Conservation (phyloP, 2,113 vertebrate genomes). For the Macheiramphus alcinus region DNA sequence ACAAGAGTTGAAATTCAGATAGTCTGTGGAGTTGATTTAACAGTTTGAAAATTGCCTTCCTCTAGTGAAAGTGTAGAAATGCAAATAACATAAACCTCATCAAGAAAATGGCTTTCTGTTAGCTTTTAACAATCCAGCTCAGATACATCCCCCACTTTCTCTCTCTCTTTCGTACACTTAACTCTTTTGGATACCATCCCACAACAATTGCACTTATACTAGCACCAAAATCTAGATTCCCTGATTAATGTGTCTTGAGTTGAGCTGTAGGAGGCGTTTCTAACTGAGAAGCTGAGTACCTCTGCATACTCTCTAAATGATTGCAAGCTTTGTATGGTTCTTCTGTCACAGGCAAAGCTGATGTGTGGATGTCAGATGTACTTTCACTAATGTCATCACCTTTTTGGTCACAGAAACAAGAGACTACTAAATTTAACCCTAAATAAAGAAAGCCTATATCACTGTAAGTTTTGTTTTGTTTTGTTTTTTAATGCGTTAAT, state of each 20-base stretch:
- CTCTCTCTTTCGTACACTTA: not conserved
- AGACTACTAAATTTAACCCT: not conserved
- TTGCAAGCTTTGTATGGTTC: not conserved
- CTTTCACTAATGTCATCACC: not conserved
- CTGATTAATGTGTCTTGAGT: not conserved
- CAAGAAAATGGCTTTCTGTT: not conserved
- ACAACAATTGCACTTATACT: not conserved
- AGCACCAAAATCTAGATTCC: not conserved
- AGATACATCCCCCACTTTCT: accelerated
- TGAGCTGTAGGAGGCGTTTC: not conserved
- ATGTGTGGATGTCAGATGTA: not conserved
- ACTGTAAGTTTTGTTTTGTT: too few relatives aligned
- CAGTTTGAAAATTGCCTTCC: not conserved
- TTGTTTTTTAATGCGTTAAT: not conserved
- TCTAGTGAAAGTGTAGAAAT: not conserved
- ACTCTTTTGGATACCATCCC: not conserved
- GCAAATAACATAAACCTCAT: not conserved
- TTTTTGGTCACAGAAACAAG: not conserved
- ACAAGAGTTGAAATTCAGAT: not conserved
- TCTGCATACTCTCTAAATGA: not conserved
- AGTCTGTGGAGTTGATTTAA: not conserved
- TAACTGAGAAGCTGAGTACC: not conserved
- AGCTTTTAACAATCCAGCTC: not conserved
- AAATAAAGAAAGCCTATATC: not conserved
- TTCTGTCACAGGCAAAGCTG: not conserved